These are phyloP conservation scores for Entelurus aequoreus DNA, from an alignment of 2,113 vertebrate genomes.

Conservation along the genomic window DNA sequence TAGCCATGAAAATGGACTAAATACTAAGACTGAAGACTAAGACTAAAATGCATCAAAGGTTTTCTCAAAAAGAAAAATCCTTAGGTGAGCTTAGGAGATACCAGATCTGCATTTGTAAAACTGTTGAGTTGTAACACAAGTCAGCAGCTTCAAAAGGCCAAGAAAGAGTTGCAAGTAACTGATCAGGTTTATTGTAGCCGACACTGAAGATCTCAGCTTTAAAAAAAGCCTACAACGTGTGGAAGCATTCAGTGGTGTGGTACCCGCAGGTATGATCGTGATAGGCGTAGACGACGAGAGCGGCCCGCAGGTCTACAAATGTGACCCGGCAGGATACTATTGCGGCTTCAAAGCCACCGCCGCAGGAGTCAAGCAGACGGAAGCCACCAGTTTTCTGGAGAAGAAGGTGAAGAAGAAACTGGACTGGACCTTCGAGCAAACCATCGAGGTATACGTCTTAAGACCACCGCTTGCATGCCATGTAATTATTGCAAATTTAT, in stretches of 20 bases:
- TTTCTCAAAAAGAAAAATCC: too few relatives aligned
- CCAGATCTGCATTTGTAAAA: too few relatives aligned
- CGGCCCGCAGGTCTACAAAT: slow-evolving; percentile 95
- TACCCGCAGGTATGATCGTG: slow-evolving; percentile 90
- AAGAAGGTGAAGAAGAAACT: slow-evolving; percentile 99
- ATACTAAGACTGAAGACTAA: too few relatives aligned
- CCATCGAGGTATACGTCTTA: slow-evolving; percentile 81
- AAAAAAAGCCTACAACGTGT: not conserved
- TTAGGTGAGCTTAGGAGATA: too few relatives aligned
- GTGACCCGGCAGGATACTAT: slow-evolving; percentile 96
- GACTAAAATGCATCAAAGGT: too few relatives aligned
- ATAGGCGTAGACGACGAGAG: slow-evolving; percentile 91
- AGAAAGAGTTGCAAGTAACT: not conserved
- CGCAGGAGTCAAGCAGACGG: slow-evolving; percentile 95
- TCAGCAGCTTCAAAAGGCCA: not conserved
- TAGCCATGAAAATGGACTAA: too few relatives aligned
- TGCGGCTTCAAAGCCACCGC: slow-evolving; percentile 98
- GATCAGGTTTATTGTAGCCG: not conserved
- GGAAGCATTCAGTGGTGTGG: not conserved
- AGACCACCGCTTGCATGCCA: not conserved
- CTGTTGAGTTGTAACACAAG: not conserved
- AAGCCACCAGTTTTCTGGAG: slow-evolving; percentile 98
- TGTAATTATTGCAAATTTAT: not conserved
- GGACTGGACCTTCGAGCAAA: slow-evolving; percentile 95
- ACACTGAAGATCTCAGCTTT: not conserved